phyloP scores from a whole-genome alignment of 2,797 vertebrate genomes.

The Coendou prehensilis region DNA sequence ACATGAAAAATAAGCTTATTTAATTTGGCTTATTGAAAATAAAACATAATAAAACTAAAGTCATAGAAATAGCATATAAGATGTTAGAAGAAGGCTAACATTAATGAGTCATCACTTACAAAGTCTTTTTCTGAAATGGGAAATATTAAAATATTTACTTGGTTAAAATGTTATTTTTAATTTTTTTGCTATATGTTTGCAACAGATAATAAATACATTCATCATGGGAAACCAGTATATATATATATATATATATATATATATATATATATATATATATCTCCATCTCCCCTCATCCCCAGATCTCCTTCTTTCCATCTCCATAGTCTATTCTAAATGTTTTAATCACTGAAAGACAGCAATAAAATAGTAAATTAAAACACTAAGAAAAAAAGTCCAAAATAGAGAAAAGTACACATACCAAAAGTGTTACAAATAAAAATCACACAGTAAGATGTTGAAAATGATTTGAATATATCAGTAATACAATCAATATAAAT shows the following conservation, averaged over 20 bases:
- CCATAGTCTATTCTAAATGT: neutral
- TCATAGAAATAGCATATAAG: neutral
- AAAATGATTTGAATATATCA: neutral
- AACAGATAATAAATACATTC: neutral
- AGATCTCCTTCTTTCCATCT: neutral
- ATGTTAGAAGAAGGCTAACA: neutral
- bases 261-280: too few species aligned
- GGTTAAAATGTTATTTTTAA: neutral
- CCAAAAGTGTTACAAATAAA: neutral
- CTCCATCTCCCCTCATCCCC: neutral
- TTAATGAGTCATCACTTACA: neutral
- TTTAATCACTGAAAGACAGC: neutral
- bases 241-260: too few species aligned
- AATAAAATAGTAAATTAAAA: neutral
- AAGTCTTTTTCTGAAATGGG: neutral
- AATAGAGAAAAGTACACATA: neutral
- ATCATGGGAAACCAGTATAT: too few species aligned
- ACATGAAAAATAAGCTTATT: neutral
- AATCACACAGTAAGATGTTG: neutral
- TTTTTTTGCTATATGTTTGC: neutral
- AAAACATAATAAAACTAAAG: neutral
- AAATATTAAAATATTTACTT: slow-evolving; percentile 17
- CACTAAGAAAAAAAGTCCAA: neutral
- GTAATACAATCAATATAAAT: neutral
- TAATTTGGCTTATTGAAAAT: slow-evolving; percentile 41